Conservation (phyloP, 1,140 invertebrate genomes). For the Heliothis virescens region DNA sequence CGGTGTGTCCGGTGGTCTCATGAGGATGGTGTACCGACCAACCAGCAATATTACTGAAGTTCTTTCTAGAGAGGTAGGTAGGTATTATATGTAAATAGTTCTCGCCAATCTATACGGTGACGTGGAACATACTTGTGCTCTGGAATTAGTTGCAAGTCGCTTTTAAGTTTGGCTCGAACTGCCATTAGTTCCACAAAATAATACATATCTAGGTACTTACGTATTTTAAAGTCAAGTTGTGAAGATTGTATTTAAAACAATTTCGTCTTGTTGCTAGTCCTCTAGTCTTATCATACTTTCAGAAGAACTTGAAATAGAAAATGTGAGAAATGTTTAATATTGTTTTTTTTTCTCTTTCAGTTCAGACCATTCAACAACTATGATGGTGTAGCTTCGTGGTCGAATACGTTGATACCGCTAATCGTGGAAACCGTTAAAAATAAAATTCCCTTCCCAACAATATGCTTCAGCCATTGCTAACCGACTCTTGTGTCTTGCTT, state of each 20-base stretch:
- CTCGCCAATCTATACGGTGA: too few species aligned
- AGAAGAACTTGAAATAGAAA: neutral
- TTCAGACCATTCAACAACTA: neutral
- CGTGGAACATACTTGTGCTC: too few species aligned
- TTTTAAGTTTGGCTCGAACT: too few species aligned
- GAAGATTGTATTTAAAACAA: too few species aligned
- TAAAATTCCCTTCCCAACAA: slow-evolving; percentile 32
- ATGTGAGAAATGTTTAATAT: too few species aligned
- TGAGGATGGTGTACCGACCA: slow-evolving; percentile 61
- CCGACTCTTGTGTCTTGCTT: neutral
- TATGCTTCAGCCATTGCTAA: slow-evolving; percentile 40
- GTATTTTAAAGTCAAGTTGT: too few species aligned
- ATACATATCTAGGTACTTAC: too few species aligned
- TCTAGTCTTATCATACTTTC: too few species aligned
- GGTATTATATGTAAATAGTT: too few species aligned
- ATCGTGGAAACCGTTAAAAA: slow-evolving; percentile 50
- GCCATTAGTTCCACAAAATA: too few species aligned
- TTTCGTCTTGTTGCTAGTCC: too few species aligned
- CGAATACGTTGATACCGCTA: slow-evolving; percentile 52
- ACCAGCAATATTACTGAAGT: slow-evolving; percentile 60
- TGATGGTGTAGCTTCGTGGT: slow-evolving; percentile 51
- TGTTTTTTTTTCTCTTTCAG: slow-evolving; percentile 28
- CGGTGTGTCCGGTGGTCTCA: neutral
- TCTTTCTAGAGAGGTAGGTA: slow-evolving; percentile 64
- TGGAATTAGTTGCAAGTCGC: too few species aligned